Conservation (phyloP, 2,888 invertebrate genomes). For the Tiliacea citrago region DNA sequence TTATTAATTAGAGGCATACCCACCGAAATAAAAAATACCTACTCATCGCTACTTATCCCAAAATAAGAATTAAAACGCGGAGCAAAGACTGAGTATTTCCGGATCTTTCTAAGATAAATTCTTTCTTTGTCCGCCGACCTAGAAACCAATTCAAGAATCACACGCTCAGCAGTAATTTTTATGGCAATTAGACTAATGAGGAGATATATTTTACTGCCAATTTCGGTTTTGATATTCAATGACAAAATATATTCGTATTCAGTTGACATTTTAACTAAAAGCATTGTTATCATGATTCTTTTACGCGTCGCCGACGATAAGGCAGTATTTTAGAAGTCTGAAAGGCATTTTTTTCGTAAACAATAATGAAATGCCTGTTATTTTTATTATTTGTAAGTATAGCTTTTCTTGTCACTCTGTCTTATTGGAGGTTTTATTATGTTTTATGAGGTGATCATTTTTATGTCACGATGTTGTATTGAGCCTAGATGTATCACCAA, state of each 20-base stretch:
- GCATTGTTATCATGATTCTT: conserved; percentile 54
- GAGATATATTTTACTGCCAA: conserved; percentile 5
- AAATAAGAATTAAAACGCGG: conserved; percentile 7
- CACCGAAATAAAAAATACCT: not conserved
- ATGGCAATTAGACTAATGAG: conserved; percentile 22
- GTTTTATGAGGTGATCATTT: conserved; percentile 25
- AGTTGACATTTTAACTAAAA: conserved; percentile 61
- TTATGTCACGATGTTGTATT: not conserved
- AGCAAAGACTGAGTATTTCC: conserved; percentile 9
- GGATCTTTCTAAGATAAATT: conserved; percentile 3
- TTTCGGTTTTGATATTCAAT: conserved; percentile 21
- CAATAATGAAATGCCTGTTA: conserved; percentile 37
- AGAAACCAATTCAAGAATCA: conserved; percentile 11
- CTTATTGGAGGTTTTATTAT: conserved; percentile 35
- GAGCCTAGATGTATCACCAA: not conserved
- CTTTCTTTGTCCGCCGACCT: conserved; percentile 5
- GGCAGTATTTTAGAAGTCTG: conserved; percentile 49
- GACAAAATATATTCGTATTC: conserved; percentile 38
- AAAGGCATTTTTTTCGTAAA: conserved; percentile 49
- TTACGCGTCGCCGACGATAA: conserved; percentile 50
- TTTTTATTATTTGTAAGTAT: conserved; percentile 51
- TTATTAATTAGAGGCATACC: not conserved
- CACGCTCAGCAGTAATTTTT: conserved; percentile 11
- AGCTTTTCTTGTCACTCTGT: conserved; percentile 34
- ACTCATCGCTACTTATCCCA: not conserved